These are phyloP conservation scores for Glaucopsyche alexis DNA, from an alignment of 2,888 invertebrate species.

Conservation along the genomic window DNA sequence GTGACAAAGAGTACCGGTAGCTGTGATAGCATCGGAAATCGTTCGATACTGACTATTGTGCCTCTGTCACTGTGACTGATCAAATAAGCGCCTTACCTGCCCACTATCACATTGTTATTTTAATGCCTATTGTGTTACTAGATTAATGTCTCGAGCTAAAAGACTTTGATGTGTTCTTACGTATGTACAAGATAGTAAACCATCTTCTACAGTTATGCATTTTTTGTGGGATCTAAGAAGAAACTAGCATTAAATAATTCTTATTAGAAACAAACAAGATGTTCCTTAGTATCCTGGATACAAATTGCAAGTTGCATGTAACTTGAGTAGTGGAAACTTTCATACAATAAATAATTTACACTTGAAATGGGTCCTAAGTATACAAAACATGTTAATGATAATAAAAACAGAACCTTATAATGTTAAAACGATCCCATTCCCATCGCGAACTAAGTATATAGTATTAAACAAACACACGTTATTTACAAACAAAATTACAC, in stretches of 20 bases:
- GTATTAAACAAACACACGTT: constrained; percentile 15
- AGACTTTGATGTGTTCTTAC: background rate
- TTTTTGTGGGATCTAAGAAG: background rate
- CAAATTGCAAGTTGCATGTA: no score
- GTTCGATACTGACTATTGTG: constrained; percentile 56
- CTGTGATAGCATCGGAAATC: background rate
- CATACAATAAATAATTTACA: background rate
- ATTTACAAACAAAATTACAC: constrained; percentile 35
- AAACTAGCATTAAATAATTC: background rate
- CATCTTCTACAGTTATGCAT: background rate
- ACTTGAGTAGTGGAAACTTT: background rate
- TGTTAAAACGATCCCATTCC: constrained; percentile 26
- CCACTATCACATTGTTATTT: constrained; percentile 66
- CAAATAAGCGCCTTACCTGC: constrained; percentile 76
- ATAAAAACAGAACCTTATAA: background rate
- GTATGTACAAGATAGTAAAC: background rate
- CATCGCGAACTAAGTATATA: background rate
- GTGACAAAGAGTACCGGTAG: constrained; percentile 18
- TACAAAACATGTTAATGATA: background rate
- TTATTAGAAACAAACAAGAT: background rate
- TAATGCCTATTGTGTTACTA: constrained; percentile 67
- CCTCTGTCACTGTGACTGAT: constrained; percentile 66
- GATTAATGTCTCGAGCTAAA: constrained; percentile 56
- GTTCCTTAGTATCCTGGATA: background rate
- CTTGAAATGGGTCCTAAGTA: background rate